Base-by-base conservation (phyloP, 2,888 invertebrate genomes). In the Aelia acuminata region DNA sequence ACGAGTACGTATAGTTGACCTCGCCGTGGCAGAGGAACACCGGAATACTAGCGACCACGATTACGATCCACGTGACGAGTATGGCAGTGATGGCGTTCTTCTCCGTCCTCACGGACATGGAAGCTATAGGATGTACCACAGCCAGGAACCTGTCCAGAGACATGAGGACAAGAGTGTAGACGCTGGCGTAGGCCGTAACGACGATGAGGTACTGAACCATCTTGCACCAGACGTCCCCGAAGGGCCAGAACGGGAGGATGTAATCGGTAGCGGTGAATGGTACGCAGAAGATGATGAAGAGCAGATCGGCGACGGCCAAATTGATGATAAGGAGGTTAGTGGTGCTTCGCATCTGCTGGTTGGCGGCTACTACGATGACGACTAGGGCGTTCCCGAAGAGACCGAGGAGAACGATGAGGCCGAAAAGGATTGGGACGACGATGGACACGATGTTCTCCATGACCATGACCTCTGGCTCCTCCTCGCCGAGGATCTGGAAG, bases 261-360 rank as follows among this genome's bases (percentile, higher is more conserved):
- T 98, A 98, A 91, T 97, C 97, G 26, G 97, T 96, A 0, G 97
- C 98, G 0, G 98, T 98, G 92, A 98, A 98, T 0, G 98, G 98
- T 31, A 98, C 97, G 93, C 98, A 98, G 93, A 98, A 97, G 87
- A 97, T 95, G 75, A 98, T 97, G 92, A 98, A 98, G 48, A 97
- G 94, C 48, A 98, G 93, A 92, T 98, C 98, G 57, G 98, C 98
- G 47, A 97, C 94, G 5, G 98, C 98, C 90, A 98, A 93, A 92
- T 97, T 98, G 89, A 98, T 96, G 91, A 98, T 98, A 48, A 98
- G 94, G 80, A 98, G 94, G 92, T 98, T 98, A 85, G 98, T 98
- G 11, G 98, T 98, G 53, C 97, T 97, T 91, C 98, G 94, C 98
- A 98, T 98, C 91, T 96, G 96, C 91, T 97, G 96, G 93, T 98